A percentile compares a stretch with the other conserved stretches of the same genome.
Evolutionary conservation across 2,888 invertebrate genomes (phyloP).

Genomic region (Drosophila lacicola): DNA sequence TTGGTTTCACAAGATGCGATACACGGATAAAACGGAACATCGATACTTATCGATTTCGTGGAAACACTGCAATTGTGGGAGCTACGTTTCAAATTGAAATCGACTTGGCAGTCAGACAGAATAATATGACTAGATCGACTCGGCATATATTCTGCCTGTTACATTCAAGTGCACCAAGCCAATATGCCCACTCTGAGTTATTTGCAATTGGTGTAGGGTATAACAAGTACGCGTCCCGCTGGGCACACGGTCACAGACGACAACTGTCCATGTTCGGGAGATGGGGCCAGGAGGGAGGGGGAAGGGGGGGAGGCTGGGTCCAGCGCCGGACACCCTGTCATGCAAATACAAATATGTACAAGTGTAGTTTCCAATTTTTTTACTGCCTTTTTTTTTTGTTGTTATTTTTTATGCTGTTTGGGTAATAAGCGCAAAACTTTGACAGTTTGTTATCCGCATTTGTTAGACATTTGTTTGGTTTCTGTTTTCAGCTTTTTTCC

Average conservation of each 20-base stretch:
- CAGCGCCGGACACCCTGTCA: conserved; percentile 60
- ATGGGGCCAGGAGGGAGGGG: neutral
- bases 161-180: too few species aligned
- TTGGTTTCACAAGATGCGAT: too few species aligned
- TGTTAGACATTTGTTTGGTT: conserved; percentile 56
- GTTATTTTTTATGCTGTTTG: conserved; percentile 34
- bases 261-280: conserved; percentile 51
- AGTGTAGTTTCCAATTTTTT: conserved; percentile 39
- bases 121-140: too few species aligned
- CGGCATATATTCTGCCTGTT: too few species aligned
- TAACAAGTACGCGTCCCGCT: conserved; percentile 45
- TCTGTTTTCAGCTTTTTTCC: conserved; percentile 8
- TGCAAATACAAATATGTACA: conserved; percentile 56
- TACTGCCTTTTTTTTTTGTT: conserved; percentile 9
- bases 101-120: too few species aligned
- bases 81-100: too few species aligned
- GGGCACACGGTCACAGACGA: conserved; percentile 53
- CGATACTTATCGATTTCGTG: too few species aligned
- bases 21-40: too few species aligned
- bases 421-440: conserved; percentile 80
- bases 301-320: neutral
- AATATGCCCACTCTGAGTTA: too few species aligned
- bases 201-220: conserved; percentile 2
- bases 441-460: conserved; percentile 83
- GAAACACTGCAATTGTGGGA: too few species aligned